phyloP scores from a whole-genome alignment of 2,113 vertebrate genomes.

The Clarias batrachus region DNA sequence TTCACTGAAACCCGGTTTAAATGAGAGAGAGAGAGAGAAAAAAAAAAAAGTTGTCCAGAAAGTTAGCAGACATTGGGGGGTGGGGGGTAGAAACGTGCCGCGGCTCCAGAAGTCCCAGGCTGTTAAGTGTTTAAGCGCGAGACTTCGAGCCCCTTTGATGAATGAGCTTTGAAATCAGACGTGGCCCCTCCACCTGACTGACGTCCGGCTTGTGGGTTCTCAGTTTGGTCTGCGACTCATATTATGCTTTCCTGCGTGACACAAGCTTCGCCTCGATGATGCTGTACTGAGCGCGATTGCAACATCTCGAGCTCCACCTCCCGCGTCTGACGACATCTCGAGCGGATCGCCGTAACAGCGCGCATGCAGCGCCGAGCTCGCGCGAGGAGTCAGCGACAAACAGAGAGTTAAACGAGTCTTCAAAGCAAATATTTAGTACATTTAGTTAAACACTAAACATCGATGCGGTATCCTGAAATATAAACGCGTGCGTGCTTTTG shows the following conservation, averaged over 20 bases:
- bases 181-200: constrained; percentile 43
- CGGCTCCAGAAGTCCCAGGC: too few species aligned
- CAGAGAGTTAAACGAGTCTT: not conserved
- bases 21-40: too few species aligned
- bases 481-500: not conserved
- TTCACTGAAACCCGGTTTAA: not conserved
- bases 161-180: constrained; percentile 41
- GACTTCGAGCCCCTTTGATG: constrained; percentile 5
- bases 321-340: constrained; percentile 56
- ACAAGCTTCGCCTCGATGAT: constrained; percentile 54
- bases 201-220: constrained; percentile 48
- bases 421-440: not conserved
- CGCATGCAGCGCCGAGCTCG: not conserved
- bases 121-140: constrained; percentile 2
- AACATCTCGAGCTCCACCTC: constrained; percentile 56
- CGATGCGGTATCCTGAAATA: not conserved
- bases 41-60: not conserved
- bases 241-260: constrained; percentile 52
- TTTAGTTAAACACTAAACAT: not conserved
- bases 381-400: not conserved
- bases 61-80: not conserved
- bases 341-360: constrained; percentile 43
- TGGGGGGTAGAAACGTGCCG: not conserved
- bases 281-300: constrained; percentile 59
- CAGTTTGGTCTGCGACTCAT: constrained; percentile 41